phyloP scores from a whole-genome alignment of 92 coral and sea anemone species.

The Chrysogorgia sp. region DNA sequence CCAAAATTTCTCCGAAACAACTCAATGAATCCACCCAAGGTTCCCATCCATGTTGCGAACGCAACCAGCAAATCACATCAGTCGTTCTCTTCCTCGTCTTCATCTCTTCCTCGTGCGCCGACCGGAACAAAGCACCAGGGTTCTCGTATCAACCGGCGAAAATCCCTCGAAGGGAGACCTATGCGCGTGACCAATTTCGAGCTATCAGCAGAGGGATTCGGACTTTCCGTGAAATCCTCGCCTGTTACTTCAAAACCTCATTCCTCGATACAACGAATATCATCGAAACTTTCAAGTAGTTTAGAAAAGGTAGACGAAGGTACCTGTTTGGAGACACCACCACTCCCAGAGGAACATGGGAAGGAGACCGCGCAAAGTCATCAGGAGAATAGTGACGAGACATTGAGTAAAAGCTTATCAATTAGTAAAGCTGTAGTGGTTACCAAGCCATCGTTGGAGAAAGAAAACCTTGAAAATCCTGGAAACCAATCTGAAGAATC shows the following conservation, averaged over 20 bases:
- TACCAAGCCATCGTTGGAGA: neutral
- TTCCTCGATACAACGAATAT: conserved; percentile 17
- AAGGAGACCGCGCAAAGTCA: neutral
- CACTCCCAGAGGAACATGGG: neutral
- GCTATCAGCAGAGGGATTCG: neutral
- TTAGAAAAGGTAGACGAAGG: conserved; percentile 26
- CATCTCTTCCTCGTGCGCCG: neutral
- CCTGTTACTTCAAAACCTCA: neutral
- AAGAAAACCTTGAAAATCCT: neutral
- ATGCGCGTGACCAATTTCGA: neutral
- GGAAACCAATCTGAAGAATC: neutral
- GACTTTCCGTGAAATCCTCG: conserved; percentile 4
- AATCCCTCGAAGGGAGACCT: neutral
- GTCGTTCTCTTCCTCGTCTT: neutral
- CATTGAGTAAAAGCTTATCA: neutral
- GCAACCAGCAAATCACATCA: neutral
- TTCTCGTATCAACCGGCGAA: conserved; percentile 1
- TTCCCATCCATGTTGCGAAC: too few relatives aligned
- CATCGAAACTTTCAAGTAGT: conserved; percentile 14
- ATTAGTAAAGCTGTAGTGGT: neutral
- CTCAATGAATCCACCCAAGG: neutral
- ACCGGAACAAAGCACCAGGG: neutral
- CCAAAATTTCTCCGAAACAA: conserved; percentile 2
- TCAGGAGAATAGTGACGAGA: neutral
- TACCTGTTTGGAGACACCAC: neutral